Percentiles rank a stretch among this genome's conserved stretches.
Evolutionary conservation across 2,797 vertebrate genomes (phyloP).

Genomic region (Peromyscus nudipes): DNA sequence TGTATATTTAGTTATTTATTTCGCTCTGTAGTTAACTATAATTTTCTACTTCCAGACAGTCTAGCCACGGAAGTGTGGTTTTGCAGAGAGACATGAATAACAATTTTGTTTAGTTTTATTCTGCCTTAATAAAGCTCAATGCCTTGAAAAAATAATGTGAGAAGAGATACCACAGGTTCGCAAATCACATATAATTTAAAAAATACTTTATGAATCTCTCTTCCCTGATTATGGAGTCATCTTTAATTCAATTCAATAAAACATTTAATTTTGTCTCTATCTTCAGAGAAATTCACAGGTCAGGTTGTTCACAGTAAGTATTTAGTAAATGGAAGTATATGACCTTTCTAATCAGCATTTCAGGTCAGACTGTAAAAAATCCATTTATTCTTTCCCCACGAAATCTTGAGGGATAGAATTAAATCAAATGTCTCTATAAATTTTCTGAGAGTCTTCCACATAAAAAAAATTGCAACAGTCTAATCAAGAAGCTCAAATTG

Average conservation of each 20-base stretch:
- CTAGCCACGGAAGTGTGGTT: neutral
- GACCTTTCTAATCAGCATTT: conserved; percentile 72
- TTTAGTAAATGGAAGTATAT: conserved; percentile 69
- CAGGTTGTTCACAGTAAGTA: conserved; percentile 76
- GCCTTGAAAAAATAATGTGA: conserved; percentile 53
- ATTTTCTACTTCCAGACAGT: conserved; percentile 38
- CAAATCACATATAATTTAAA: conserved; percentile 37
- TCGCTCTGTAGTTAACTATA: neutral
- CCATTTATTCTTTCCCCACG: conserved; percentile 54
- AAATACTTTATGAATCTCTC: conserved; percentile 70
- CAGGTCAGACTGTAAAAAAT: conserved; percentile 66
- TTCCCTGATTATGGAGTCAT: conserved; percentile 71
- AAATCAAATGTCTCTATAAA: conserved; percentile 67
- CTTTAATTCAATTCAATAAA: conserved; percentile 83
- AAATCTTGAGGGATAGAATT: conserved; percentile 68
- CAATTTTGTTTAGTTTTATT: conserved; percentile 45
- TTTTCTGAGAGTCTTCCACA: conserved; percentile 13
- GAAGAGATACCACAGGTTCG: conserved; percentile 47
- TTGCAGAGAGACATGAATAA: neutral
- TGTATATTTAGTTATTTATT: conserved; percentile 5
- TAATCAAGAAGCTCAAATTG: conserved; percentile 54
- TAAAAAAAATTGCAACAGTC: neutral
- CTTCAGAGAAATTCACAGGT: conserved; percentile 76
- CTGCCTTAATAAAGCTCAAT: conserved; percentile 51
- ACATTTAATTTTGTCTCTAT: conserved; percentile 82